Conservation (phyloP, 2,113 vertebrate species). For the Zosterops japonicus region DNA sequence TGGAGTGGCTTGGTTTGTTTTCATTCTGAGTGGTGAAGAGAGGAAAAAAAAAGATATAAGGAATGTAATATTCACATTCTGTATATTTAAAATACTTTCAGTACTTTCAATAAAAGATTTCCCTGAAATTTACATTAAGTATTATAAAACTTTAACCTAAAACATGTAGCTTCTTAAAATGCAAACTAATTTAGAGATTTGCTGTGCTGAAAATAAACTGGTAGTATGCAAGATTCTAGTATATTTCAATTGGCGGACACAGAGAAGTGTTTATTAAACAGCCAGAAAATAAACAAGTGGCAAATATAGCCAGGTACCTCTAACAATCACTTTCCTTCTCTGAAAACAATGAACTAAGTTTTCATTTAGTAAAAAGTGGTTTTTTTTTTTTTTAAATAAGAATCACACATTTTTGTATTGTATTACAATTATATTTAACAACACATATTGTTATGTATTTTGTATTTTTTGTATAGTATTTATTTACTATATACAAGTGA, state of each 20-base stretch:
- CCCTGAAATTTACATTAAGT: background rate
- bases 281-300: background rate
- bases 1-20: background rate
- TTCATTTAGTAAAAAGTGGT: background rate
- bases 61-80: background rate
- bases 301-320: background rate
- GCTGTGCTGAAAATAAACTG: background rate
- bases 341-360: background rate
- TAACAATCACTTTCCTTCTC: background rate
- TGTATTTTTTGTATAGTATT: background rate
- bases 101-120: background rate
- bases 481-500: background rate
- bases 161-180: background rate
- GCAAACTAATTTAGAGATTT: background rate
- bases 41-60: background rate
- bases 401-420: background rate
- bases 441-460: no score
- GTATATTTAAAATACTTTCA: background rate
- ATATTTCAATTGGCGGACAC: background rate
- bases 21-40: background rate
- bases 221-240: background rate
- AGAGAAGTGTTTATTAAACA: background rate
- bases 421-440: background rate
- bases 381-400: background rate
- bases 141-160: background rate